These are phyloP conservation scores for Manis crassicaudata DNA, from an alignment of 2,797 vertebrate genomes.

Conservation along the genomic window DNA sequence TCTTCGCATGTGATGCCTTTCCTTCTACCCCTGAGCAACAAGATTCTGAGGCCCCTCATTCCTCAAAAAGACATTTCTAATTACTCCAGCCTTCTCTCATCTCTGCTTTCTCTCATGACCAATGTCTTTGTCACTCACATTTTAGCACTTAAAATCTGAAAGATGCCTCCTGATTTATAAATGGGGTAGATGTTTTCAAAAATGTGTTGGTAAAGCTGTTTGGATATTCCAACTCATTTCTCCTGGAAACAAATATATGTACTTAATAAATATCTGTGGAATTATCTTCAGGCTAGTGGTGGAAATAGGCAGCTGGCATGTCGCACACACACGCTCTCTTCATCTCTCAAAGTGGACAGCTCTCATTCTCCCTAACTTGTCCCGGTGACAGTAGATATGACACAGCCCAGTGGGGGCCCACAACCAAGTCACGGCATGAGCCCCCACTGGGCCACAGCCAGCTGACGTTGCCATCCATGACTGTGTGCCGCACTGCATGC, in stretches of 20 bases:
- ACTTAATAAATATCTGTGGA: background rate
- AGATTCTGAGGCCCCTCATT: background rate
- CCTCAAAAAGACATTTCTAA: background rate
- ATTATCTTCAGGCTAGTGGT: background rate
- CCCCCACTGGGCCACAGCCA: background rate
- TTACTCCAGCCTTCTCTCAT: background rate
- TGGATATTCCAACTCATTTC: background rate
- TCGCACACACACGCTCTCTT: background rate
- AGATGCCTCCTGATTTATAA: background rate
- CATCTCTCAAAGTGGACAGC: background rate
- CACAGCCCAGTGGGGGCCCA: background rate
- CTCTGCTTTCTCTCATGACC: background rate
- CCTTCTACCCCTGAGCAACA: background rate
- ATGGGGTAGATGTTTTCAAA: background rate
- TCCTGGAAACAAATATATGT: background rate
- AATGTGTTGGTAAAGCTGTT: background rate
- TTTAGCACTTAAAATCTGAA: conserved; percentile 4
- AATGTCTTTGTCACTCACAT: background rate
- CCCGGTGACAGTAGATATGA: background rate
- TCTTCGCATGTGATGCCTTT: background rate
- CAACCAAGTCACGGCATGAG: background rate
- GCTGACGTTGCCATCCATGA: background rate
- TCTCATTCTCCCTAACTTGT: background rate
- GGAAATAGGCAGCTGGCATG: background rate
- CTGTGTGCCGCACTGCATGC: background rate